phyloP scores from a whole-genome alignment of 2,797 vertebrate species.

The Trachops cirrhosus region DNA sequence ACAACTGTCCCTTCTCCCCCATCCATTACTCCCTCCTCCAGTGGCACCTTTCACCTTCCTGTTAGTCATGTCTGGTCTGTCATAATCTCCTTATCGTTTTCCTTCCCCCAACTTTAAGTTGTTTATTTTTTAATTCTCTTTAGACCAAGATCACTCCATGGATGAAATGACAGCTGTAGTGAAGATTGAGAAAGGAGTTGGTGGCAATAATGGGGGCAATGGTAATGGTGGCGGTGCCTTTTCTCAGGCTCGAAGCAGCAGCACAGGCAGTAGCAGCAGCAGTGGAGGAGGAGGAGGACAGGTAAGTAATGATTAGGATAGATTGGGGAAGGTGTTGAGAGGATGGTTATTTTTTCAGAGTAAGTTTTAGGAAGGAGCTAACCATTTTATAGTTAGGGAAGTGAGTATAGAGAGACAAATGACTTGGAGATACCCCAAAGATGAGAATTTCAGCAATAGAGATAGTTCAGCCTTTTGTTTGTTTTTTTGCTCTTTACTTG shows the following conservation, averaged over 20 bases:
- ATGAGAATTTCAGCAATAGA: not conserved
- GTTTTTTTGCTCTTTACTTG: not conserved
- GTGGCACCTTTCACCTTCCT: not conserved
- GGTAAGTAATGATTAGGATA: slow-evolving; percentile 72
- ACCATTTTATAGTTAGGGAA: slow-evolving; percentile 12
- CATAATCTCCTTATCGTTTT: not conserved
- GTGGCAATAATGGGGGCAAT: slow-evolving; percentile 66
- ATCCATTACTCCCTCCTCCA: not conserved
- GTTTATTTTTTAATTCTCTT: slow-evolving; percentile 33
- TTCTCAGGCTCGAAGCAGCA: slow-evolving; percentile 77
- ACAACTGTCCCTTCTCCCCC: slow-evolving; percentile 18
- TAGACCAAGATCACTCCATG: slow-evolving; percentile 83
- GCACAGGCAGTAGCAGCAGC: slow-evolving; percentile 79
- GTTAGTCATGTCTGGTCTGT: not conserved
- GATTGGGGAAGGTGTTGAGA: not conserved
- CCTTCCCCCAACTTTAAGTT: not conserved
- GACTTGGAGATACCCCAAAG: not conserved
- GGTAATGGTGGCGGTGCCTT: slow-evolving; percentile 70
- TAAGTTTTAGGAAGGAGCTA: not conserved
- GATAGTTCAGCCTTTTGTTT: not conserved
- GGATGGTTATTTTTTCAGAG: not conserved
- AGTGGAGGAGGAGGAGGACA: slow-evolving; percentile 78
- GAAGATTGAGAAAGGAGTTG: slow-evolving; percentile 83
- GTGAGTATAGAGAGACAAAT: not conserved
- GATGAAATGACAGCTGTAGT: slow-evolving; percentile 81